Percentiles rank a stretch among this genome's conserved stretches.
phyloP scores from a whole-genome alignment of 30 jellyfish, hydroid and myxozoan species.

The Hydractinia echinata region DNA sequence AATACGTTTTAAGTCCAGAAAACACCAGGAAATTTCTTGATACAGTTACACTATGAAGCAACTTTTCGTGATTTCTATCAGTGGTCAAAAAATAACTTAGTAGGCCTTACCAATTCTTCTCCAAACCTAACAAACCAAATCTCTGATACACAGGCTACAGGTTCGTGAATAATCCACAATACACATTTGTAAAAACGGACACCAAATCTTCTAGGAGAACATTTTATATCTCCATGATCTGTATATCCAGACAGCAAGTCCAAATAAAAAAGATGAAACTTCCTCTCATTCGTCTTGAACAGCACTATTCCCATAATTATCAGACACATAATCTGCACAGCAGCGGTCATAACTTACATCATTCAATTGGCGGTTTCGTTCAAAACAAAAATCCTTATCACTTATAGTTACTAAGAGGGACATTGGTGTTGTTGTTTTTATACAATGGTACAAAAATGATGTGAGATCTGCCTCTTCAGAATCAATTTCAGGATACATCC shows the following conservation, averaged over 20 bases:
- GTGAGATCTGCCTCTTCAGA: neutral
- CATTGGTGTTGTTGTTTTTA: neutral
- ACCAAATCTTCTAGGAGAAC: neutral
- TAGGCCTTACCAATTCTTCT: too few species aligned
- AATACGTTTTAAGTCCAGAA: too few species aligned
- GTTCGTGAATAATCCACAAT: neutral
- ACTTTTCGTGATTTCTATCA: too few species aligned
- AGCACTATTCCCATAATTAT: constrained; percentile 17
- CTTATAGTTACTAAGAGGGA: too few species aligned
- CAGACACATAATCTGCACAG: neutral
- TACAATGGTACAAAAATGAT: neutral
- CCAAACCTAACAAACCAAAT: too few species aligned
- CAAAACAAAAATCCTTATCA: constrained; percentile 4
- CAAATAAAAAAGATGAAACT: constrained; percentile 8
- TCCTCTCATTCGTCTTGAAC: neutral
- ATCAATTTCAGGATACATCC: neutral
- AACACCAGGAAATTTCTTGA: too few species aligned
- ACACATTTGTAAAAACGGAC: neutral
- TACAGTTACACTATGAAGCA: too few species aligned
- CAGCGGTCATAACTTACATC: neutral
- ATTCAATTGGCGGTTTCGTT: neutral
- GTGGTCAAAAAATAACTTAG: too few species aligned
- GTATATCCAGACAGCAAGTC: neutral
- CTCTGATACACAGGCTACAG: neutral
- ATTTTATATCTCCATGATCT: constrained; percentile 3